Conservation (phyloP, 2,888 invertebrate genomes). For the Drosophila colorata region DNA sequence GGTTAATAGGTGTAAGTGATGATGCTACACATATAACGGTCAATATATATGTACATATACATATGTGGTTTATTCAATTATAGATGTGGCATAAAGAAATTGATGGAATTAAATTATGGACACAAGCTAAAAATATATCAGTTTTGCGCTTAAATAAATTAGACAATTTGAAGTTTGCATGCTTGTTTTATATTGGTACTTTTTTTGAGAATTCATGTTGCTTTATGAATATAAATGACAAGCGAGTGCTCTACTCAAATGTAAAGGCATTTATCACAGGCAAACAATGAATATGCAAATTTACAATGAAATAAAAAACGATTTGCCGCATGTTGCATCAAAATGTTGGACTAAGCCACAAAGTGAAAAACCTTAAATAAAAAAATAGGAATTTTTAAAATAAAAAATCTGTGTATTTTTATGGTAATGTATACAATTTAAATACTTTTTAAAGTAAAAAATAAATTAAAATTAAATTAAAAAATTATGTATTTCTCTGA, state of each 20-base stretch:
- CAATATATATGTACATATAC: neutral
- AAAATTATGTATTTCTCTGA: too few species aligned
- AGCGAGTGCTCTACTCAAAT: constrained; percentile 19
- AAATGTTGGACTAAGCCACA: constrained; percentile 2
- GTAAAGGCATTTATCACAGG: constrained; percentile 35
- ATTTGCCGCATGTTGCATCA: constrained; percentile 5
- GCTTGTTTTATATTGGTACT: constrained; percentile 9
- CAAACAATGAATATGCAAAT: constrained; percentile 48
- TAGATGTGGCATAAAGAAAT: constrained; percentile 29
- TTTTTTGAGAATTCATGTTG: constrained; percentile 11
- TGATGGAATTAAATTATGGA: constrained; percentile 27
- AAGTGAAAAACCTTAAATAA: neutral
- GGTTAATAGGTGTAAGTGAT: constrained; percentile 54
- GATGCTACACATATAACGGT: constrained; percentile 3
- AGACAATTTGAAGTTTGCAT: constrained; percentile 34
- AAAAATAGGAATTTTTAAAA: neutral
- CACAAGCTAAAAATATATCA: constrained; percentile 15
- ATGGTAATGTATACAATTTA: too few species aligned
- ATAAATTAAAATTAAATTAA: neutral
- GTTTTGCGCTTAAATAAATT: constrained; percentile 32
- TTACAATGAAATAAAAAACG: constrained; percentile 4
- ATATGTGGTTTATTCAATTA: constrained; percentile 23
- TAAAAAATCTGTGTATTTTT: neutral
- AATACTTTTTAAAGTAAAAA: too few species aligned
- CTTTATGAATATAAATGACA: constrained; percentile 35